Evolutionary conservation across 2,113 vertebrate species (phyloP), one percentile per base, ranked within the genome.

Genomic region (Callospermophilus lateralis): DNA sequence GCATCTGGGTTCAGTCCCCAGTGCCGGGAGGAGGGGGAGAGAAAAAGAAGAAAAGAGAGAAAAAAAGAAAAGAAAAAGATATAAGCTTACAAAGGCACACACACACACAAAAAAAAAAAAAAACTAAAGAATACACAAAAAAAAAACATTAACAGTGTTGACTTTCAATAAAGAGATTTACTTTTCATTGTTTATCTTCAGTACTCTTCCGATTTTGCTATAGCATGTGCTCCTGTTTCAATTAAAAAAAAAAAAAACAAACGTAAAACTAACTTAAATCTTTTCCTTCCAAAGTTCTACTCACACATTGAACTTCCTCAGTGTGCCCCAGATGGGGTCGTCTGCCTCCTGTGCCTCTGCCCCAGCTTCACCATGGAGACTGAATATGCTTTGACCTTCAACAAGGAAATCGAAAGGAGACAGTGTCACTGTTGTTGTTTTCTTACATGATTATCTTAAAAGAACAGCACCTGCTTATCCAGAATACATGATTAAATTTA

Each of bases 261-360:
- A 70, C 55, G 6, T 55, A 58, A 63, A 26, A 9, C 80, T n/a
- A 19, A 77, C 9, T 24, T 34, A 63, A 68, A 39, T 51, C 7
- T 45, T 81, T 94, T 81, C 67, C 70, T n/a, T 65, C 61, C 19
- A 65, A 90, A 92, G 42, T 32, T 85, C 76, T 65, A n/a, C 37
- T 89, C 89, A 42, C 68, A 77, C 17, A 89, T 42, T 16, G 34
- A 45, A 48, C 55, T 76, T 84, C 72, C 74, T 72, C 73, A 88
- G 22, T 51, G 51, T 39, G 22, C 61, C 34, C 51, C 87, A 61
- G 68, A 53, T 63, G 19, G 84, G 28, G 84, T 67, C 15, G 13
- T 61, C 55, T 63, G 20, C 79, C 45, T 70, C 10, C n/a, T 39
- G 3, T 26, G 28, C 37, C 67, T 61, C 78, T 68, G 55, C 4